These are phyloP conservation scores for Eufriesea mexicana DNA, from an alignment of 1,140 invertebrate genomes.

Conservation along the genomic window DNA sequence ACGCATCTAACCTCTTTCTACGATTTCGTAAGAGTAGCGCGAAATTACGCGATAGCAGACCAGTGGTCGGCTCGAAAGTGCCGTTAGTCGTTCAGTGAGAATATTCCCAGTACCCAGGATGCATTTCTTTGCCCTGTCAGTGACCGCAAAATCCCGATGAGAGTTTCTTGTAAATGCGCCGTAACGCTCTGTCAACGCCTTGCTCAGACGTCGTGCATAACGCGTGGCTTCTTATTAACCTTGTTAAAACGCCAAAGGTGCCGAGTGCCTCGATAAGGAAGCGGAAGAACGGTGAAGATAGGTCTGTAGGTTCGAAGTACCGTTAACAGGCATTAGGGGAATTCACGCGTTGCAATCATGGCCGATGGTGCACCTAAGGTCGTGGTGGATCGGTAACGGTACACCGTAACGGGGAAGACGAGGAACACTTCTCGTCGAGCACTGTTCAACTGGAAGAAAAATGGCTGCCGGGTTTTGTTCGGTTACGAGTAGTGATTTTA, in stretches of 20 bases:
- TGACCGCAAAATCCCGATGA: background rate
- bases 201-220: background rate
- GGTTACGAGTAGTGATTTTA: no score
- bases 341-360: conserved; percentile 58
- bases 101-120: background rate
- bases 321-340: conserved; percentile 61
- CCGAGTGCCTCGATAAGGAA: conserved; percentile 25
- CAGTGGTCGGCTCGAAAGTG: background rate
- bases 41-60: background rate
- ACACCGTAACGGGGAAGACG: conserved; percentile 58
- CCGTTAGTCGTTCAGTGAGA: background rate
- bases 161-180: background rate
- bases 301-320: conserved; percentile 61
- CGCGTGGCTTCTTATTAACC: background rate
- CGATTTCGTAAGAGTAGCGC: no score
- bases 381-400: conserved; percentile 63
- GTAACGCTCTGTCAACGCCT: no score
- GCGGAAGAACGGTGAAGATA: conserved; percentile 48
- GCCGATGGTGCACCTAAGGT: conserved; percentile 42
- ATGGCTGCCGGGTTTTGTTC: background rate
- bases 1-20: no score
- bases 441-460: conserved; percentile 13
- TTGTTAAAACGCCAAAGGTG: background rate
- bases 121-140: background rate
- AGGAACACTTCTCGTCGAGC: conserved; percentile 1